phyloP scores from a whole-genome alignment of 2,113 vertebrate genomes.

The Malurus elegans region DNA sequence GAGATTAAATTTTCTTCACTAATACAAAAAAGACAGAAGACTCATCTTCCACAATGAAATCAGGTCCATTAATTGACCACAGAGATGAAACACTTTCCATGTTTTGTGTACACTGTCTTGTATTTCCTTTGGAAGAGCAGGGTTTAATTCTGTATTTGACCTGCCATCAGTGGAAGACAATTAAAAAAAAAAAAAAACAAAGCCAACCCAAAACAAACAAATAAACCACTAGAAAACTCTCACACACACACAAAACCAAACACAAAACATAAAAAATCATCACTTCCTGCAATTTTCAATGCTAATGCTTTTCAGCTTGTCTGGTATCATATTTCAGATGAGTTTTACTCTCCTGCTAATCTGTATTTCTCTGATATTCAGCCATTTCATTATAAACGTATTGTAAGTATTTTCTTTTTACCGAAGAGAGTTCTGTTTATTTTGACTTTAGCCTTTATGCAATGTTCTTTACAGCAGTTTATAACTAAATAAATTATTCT shows the following conservation, averaged over 20 bases:
- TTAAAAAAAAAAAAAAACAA: neutral
- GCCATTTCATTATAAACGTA: neutral
- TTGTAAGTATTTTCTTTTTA: neutral
- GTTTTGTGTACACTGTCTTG: neutral
- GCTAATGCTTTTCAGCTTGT: neutral
- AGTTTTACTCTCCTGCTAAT: neutral
- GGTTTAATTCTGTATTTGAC: neutral
- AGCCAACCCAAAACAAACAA: neutral
- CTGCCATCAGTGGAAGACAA: neutral
- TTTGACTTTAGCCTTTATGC: neutral
- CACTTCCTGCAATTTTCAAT: neutral
- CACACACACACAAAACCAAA: neutral
- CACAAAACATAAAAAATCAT: neutral
- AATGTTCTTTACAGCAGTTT: neutral
- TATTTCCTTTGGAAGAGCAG: neutral
- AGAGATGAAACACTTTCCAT: neutral
- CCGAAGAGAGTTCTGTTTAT: neutral
- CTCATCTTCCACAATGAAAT: neutral
- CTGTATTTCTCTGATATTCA: neutral
- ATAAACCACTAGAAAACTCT: neutral
- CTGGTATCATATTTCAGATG: neutral
- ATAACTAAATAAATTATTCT: neutral
- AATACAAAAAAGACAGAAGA: neutral
- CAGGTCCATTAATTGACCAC: neutral
- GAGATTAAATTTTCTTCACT: neutral